These are phyloP conservation scores for Eudemis profundana DNA, from an alignment of 2,888 invertebrate species.

Conservation along the genomic window DNA sequence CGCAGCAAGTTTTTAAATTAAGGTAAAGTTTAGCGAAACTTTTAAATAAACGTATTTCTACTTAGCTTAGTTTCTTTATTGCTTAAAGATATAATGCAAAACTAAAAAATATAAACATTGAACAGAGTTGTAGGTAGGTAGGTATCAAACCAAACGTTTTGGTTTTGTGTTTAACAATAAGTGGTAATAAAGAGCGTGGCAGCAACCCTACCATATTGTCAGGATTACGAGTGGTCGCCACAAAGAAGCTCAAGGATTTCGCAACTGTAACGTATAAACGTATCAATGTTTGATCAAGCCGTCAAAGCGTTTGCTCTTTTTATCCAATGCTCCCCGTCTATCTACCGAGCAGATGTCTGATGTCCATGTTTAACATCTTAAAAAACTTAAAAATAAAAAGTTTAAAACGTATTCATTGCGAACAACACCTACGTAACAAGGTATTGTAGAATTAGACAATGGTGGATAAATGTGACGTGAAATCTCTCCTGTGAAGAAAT, in stretches of 20 bases:
- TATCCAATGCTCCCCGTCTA: slow-evolving; percentile 55
- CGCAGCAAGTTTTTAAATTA: too few species aligned
- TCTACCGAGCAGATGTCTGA: slow-evolving; percentile 77
- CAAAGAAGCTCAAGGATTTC: slow-evolving; percentile 35
- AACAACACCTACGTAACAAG: slow-evolving; percentile 81
- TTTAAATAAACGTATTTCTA: too few species aligned
- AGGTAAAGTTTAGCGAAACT: too few species aligned
- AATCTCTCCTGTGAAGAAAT: slow-evolving; percentile 74
- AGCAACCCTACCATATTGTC: slow-evolving; percentile 32
- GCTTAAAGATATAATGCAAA: background rate
- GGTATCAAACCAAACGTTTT: slow-evolving; percentile 15
- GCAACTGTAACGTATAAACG: slow-evolving; percentile 27
- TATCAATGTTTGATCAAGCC: slow-evolving; percentile 44
- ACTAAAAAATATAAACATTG: background rate
- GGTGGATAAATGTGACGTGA: slow-evolving; percentile 79
- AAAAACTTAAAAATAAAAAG: slow-evolving; percentile 67
- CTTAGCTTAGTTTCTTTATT: too few species aligned
- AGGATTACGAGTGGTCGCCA: slow-evolving; percentile 36
- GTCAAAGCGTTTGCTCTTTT: slow-evolving; percentile 66
- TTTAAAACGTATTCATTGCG: slow-evolving; percentile 69
- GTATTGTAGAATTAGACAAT: slow-evolving; percentile 73
- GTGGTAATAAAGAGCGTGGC: background rate
- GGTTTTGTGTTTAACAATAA: slow-evolving; percentile 19
- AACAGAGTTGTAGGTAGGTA: slow-evolving; percentile 6
- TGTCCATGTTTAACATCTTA: slow-evolving; percentile 59